Conservation (phyloP, 2,888 invertebrate species). For the Lordiphosa andalusiaca region DNA sequence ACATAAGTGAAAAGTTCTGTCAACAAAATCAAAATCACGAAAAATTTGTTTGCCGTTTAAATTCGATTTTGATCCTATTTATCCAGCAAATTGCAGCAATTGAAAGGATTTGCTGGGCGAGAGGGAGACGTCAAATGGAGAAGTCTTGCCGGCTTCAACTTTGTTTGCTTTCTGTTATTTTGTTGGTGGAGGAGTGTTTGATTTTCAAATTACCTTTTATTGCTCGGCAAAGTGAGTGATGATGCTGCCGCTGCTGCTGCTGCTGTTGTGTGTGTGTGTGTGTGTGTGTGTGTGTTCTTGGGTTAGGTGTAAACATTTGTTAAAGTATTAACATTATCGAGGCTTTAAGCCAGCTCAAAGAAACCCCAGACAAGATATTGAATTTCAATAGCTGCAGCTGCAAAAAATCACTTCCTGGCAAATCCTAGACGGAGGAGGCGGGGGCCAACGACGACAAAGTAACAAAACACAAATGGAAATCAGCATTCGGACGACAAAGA, state of each 20-base stretch:
- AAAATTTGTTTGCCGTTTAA: slow-evolving; percentile 78
- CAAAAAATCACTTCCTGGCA: slow-evolving; percentile 51
- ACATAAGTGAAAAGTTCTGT: slow-evolving; percentile 77
- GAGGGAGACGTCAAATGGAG: slow-evolving; percentile 23
- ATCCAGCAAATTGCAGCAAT: slow-evolving; percentile 78
- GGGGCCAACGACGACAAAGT: slow-evolving; percentile 49
- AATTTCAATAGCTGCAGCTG: slow-evolving; percentile 67
- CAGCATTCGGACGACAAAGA: slow-evolving; percentile 39
- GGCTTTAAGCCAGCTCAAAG: slow-evolving; percentile 24
- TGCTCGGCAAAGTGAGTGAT: slow-evolving; percentile 18
- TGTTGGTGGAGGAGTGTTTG: slow-evolving; percentile 48
- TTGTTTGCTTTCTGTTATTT: slow-evolving; percentile 16
- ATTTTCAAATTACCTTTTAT: slow-evolving; percentile 77
- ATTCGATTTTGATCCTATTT: slow-evolving; percentile 79
- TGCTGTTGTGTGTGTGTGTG: too few relatives aligned
- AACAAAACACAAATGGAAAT: slow-evolving; percentile 57
- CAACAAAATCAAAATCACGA: slow-evolving; percentile 70
- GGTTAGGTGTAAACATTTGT: slow-evolving; percentile 32
- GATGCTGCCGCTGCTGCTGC: slow-evolving; percentile 17
- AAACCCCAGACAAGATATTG: slow-evolving; percentile 45
- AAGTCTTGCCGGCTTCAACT: slow-evolving; percentile 4
- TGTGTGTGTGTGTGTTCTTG: slow-evolving; percentile 7
- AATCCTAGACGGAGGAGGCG: slow-evolving; percentile 18
- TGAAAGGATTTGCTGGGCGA: slow-evolving; percentile 74
- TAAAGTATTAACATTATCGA: slow-evolving; percentile 26